phyloP scores from a whole-genome alignment of 2,888 invertebrate species.

The Tiphia femorata region DNA sequence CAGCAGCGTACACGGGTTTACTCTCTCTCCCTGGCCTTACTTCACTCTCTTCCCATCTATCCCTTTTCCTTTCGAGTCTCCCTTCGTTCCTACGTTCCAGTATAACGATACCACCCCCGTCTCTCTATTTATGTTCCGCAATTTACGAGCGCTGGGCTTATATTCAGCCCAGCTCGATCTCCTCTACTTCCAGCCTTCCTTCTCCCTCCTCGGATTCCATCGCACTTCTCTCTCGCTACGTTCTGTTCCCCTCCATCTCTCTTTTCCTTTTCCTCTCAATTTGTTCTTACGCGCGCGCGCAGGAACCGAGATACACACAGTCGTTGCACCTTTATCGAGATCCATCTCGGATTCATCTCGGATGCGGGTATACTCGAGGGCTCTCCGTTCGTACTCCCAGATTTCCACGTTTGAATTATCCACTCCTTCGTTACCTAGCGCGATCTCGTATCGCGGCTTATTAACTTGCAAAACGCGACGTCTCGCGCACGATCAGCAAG shows the following conservation, averaged over 20 bases:
- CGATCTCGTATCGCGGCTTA: slow-evolving; percentile 15
- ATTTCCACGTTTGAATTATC: slow-evolving; percentile 9
- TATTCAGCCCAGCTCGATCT: slow-evolving; percentile 23
- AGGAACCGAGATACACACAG: slow-evolving; percentile 9
- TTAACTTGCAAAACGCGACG: slow-evolving; percentile 27
- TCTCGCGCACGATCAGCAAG: slow-evolving; percentile 9
- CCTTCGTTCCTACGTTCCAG: slow-evolving; percentile 5
- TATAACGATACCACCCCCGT: slow-evolving; percentile 35
- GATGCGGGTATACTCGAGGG: slow-evolving; percentile 16
- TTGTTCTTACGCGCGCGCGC: slow-evolving; percentile 1
- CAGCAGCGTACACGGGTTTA: slow-evolving; percentile 17
- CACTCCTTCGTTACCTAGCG: too few species aligned
- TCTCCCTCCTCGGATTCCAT: background rate
- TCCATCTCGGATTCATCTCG: slow-evolving; percentile 22
- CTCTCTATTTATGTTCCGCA: slow-evolving; percentile 41
- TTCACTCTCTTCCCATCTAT: slow-evolving; percentile 1
- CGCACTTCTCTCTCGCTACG: background rate
- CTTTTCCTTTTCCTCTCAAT: slow-evolving; percentile 3
- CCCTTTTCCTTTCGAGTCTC: background rate
- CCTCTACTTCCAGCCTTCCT: background rate
- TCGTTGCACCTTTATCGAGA: slow-evolving; percentile 29
- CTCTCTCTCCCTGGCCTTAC: slow-evolving; percentile 16
- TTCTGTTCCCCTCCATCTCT: background rate
- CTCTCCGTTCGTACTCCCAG: slow-evolving; percentile 9
- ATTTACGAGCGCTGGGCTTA: slow-evolving; percentile 38